A percentile compares a stretch with the other conserved stretches of the same genome.
Conservation (phyloP, 1,140 invertebrate genomes). For the Phocides pigmalion region DNA sequence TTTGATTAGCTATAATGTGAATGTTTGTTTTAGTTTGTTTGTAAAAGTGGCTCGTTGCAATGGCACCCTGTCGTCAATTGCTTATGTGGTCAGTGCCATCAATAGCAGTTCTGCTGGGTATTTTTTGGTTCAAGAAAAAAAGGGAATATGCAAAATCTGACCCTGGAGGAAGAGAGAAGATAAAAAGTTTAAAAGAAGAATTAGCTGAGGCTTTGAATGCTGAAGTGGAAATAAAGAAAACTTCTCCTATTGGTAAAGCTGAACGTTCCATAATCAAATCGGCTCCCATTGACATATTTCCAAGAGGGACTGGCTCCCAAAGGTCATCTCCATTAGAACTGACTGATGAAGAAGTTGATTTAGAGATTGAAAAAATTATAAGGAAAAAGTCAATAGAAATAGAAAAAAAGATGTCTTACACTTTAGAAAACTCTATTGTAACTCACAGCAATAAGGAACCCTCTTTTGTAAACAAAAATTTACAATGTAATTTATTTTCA, state of each 20-base stretch:
- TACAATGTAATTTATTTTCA: slow-evolving; percentile 49
- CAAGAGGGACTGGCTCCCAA: slow-evolving; percentile 79
- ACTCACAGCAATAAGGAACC: slow-evolving; percentile 40
- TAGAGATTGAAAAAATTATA: slow-evolving; percentile 85
- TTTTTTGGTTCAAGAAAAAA: slow-evolving; percentile 87
- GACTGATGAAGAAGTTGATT: slow-evolving; percentile 85
- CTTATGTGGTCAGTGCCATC: slow-evolving; percentile 86
- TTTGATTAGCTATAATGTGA: too few species aligned
- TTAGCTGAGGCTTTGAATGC: slow-evolving; percentile 74
- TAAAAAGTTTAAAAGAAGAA: slow-evolving; percentile 81
- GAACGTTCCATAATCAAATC: slow-evolving; percentile 81
- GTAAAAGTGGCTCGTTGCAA: slow-evolving; percentile 83
- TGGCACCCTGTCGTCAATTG: slow-evolving; percentile 84
- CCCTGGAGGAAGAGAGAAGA: slow-evolving; percentile 82
- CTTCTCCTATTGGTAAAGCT: slow-evolving; percentile 59
- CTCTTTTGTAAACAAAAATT: slow-evolving; percentile 55
- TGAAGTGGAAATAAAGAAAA: slow-evolving; percentile 59
- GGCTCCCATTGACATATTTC: slow-evolving; percentile 84
- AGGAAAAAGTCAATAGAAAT: slow-evolving; percentile 74
- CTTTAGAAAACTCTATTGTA: slow-evolving; percentile 39
- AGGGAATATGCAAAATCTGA: slow-evolving; percentile 83
- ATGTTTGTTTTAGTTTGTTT: slow-evolving; percentile 73
- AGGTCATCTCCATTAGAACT: slow-evolving; percentile 83
- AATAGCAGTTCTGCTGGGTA: slow-evolving; percentile 85
- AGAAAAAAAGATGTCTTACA: slow-evolving; percentile 67